Percentiles rank a stretch among this genome's conserved stretches.
Conservation (phyloP, 2,113 vertebrate species). For the Pogonocichla stellata region DNA sequence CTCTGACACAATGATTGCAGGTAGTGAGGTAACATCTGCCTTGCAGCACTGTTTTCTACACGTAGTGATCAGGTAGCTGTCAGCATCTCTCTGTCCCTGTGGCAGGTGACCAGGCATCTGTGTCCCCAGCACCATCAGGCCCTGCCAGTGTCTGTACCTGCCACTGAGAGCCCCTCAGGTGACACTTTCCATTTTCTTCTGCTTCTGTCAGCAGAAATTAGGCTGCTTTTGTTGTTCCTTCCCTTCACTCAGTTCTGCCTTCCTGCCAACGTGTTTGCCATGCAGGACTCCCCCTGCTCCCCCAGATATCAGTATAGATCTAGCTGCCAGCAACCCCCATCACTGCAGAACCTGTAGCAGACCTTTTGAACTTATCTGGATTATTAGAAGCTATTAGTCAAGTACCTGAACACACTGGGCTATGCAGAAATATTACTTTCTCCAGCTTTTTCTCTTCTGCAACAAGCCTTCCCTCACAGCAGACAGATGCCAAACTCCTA, state of each 20-base stretch:
- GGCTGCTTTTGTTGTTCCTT: neutral
- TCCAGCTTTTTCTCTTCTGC: neutral
- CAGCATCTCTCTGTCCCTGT: neutral
- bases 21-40: neutral
- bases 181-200: neutral
- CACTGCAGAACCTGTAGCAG: neutral
- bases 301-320: neutral
- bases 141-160: neutral
- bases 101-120: neutral
- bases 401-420: neutral
- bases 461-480: neutral
- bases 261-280: neutral
- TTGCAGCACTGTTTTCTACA: neutral
- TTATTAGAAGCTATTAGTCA: neutral
- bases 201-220: conserved; percentile 7
- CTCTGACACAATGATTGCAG: neutral
- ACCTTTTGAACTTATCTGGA: neutral
- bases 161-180: neutral
- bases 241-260: neutral
- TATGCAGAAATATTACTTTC: neutral
- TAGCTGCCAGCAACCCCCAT: neutral
- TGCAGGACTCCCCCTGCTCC: neutral
- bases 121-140: neutral
- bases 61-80: rapidly evolving
- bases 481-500: neutral